These are phyloP conservation scores for Leuciscus idus DNA, from an alignment of 2,113 vertebrate genomes.

Conservation along the genomic window DNA sequence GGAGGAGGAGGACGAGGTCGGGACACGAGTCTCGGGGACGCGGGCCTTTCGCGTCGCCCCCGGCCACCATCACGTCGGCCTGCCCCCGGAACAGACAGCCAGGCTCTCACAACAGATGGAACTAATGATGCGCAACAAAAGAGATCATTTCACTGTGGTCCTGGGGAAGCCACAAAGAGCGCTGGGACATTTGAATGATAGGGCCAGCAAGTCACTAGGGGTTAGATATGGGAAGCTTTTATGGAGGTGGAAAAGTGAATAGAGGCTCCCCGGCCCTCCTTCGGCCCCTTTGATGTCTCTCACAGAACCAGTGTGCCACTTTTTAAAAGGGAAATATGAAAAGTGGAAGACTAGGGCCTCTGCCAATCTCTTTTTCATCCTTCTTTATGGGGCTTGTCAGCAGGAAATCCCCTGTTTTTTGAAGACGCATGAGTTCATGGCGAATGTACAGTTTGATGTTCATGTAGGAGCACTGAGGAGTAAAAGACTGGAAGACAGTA, in stretches of 20 bases:
- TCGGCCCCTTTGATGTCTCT: constrained; percentile 65
- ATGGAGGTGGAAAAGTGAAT: constrained; percentile 66
- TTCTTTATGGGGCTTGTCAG: constrained; percentile 54
- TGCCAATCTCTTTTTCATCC: constrained; percentile 53
- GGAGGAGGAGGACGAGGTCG: constrained; percentile 68
- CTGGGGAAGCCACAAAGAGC: constrained; percentile 77
- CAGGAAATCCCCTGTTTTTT: constrained; percentile 45
- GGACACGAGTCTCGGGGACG: constrained; percentile 70
- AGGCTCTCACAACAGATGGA: constrained; percentile 82
- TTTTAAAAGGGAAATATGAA: constrained; percentile 59
- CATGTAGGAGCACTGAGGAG: constrained; percentile 31
- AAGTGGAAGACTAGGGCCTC: constrained; percentile 62
- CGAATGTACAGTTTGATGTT: constrained; percentile 51
- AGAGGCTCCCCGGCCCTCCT: constrained; percentile 53
- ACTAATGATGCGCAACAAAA: constrained; percentile 89
- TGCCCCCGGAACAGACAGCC: constrained; percentile 80
- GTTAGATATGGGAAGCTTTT: constrained; percentile 66
- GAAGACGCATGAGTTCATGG: constrained; percentile 42
- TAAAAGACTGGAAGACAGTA: neutral
- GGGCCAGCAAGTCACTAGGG: constrained; percentile 70
- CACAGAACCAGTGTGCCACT: constrained; percentile 57
- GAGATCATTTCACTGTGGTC: constrained; percentile 82
- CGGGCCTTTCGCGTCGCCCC: constrained; percentile 75
- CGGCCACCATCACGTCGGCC: constrained; percentile 77
- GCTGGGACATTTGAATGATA: constrained; percentile 76